phyloP scores from a whole-genome alignment of 1,140 invertebrate species.

The Procambarus clarkii region DNA sequence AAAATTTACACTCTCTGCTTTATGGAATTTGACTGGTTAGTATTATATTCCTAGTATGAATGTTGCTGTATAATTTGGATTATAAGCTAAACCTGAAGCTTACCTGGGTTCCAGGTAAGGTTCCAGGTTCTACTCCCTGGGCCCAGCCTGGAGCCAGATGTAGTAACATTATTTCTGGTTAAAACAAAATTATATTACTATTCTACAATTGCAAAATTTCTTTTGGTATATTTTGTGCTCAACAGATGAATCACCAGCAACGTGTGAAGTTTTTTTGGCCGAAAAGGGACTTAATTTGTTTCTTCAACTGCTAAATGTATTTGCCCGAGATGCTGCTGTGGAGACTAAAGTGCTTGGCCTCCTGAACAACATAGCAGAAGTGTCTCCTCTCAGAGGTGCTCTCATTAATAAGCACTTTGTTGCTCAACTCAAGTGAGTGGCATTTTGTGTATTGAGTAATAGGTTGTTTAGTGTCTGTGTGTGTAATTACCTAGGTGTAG shows the following conservation, averaged over 20 bases:
- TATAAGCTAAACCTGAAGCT: too few relatives aligned
- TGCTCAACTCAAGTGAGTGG: constrained; percentile 79
- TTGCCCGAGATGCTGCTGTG: constrained; percentile 81
- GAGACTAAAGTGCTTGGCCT: constrained; percentile 89
- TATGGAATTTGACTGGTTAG: constrained; percentile 87
- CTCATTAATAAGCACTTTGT: constrained; percentile 83
- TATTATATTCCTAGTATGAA: not conserved
- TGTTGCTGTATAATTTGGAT: too few relatives aligned
- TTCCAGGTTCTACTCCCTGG: too few relatives aligned
- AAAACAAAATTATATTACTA: not conserved
- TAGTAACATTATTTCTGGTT: not conserved
- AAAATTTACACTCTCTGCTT: constrained; percentile 87
- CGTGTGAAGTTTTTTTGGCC: constrained; percentile 85
- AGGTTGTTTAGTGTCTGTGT: too few relatives aligned
- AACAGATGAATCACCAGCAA: constrained; percentile 83
- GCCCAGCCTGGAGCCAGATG: too few relatives aligned
- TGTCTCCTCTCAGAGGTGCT: constrained; percentile 79
- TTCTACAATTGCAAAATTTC: too few relatives aligned
- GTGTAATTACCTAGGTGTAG: too few relatives aligned
- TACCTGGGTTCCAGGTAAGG: too few relatives aligned
- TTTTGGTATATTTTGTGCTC: constrained; percentile 38
- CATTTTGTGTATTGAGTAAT: not conserved
- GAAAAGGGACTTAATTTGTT: constrained; percentile 85
- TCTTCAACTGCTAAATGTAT: constrained; percentile 82
- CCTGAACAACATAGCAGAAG: constrained; percentile 90